A percentile compares a stretch with the other conserved stretches of the same genome.
Evolutionary conservation across 2,797 vertebrate genomes (phyloP).

Genomic region (Scleropages formosus): DNA sequence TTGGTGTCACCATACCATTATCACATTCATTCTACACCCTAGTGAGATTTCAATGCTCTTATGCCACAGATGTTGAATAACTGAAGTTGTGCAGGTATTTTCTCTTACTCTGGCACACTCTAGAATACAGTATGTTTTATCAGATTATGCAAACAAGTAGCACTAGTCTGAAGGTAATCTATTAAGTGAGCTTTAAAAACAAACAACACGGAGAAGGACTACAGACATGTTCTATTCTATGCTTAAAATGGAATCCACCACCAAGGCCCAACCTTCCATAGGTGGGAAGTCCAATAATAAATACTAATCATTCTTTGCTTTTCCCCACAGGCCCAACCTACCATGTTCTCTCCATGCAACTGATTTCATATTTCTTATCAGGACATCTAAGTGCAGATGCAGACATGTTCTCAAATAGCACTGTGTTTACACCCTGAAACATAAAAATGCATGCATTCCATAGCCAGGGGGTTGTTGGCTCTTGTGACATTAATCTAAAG

Average conservation of each 20-base stretch:
- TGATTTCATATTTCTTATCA: slow-evolving; percentile 30
- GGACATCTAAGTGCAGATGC: slow-evolving; percentile 27
- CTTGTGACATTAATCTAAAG: slow-evolving; percentile 16
- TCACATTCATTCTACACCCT: slow-evolving; percentile 5
- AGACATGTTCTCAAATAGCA: slow-evolving; percentile 26
- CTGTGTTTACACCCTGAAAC: slow-evolving; percentile 27
- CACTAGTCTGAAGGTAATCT: neutral
- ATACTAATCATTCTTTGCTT: slow-evolving; percentile 19
- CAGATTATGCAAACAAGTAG: neutral
- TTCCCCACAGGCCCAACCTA: slow-evolving; percentile 25
- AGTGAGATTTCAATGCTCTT: neutral
- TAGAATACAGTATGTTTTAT: neutral
- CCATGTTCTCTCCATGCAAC: slow-evolving; percentile 21
- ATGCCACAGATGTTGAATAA: neutral
- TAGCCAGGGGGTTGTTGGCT: slow-evolving; percentile 16
- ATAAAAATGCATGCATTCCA: slow-evolving; percentile 18
- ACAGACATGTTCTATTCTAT: neutral
- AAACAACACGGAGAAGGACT: neutral
- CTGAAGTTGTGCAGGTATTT: too few relatives aligned
- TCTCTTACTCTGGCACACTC: neutral
- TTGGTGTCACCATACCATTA: too few relatives aligned
- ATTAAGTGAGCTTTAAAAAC: neutral
- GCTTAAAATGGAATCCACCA: slow-evolving; percentile 15
- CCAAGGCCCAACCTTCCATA: slow-evolving; percentile 3
- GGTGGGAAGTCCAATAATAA: slow-evolving; percentile 11